Base-by-base conservation (phyloP, 2,113 vertebrate species). In the Scomber japonicus region DNA sequence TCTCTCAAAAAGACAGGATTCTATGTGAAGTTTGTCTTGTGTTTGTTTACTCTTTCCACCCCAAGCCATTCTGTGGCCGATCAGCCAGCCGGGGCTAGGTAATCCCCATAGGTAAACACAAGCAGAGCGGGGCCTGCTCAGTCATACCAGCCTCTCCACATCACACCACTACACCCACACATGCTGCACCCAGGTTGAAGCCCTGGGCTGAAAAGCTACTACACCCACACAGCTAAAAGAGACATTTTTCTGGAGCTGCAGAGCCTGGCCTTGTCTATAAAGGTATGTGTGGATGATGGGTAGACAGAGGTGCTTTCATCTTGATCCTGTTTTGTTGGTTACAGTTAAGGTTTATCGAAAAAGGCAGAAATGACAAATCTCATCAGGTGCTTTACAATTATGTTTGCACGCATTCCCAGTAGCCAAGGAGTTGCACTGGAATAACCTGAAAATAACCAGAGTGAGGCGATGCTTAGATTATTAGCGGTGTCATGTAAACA, bases 91-190 rank as follows among this genome's bases (percentile, higher is more conserved):
- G 3, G 55, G 71, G 67, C 80, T 27, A 82, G 78, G 81, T 88
- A 84, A 84, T 83, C 82, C 87, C 78, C 27, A 60, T 71, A 91
- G 85, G 88, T 90, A 91, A 90, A 90, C 87, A 89, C 78, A 73
- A 81, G 76, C 80, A 57, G 63, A 87, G 56, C 31, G 15, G 69
- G 68, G 68, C 44, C 63, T 59, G 78, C 64, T 81, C 75, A 30
- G 71, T 69, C 73, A 77, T 60, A 68, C 16, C 55, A 3, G 50
- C 69, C 68, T 75, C 81, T 84, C 86, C 78, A 73, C 85, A 86
- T 81, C 80, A 77, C 82, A 81, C 57, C 64, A 56, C 73, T 55
- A 82, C 86, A 88, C 86, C 76, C 85, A 90, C 86, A 78, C 85
- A 40, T 40, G 17, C 76, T 62, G 67, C 67, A 78, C 63, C 61